Evolutionary conservation across 2,113 vertebrate species (phyloP).

Genomic region (Rhea pennata): DNA sequence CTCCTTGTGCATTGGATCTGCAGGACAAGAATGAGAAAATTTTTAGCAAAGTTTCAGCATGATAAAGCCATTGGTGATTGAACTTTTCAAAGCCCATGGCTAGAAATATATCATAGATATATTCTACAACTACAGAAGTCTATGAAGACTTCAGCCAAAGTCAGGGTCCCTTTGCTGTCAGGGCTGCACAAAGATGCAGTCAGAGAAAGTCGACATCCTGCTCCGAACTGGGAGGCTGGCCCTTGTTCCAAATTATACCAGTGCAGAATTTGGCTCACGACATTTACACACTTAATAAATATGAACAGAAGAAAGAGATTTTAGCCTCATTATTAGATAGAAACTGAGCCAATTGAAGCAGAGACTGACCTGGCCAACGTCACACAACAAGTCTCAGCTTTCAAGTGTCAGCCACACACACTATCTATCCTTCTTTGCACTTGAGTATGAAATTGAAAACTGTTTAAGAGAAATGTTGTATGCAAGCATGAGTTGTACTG

Average conservation of each 20-base stretch:
- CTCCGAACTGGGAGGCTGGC: no score
- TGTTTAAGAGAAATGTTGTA: neutral
- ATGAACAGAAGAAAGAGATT: neutral
- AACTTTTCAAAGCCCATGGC: neutral
- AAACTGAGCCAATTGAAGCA: neutral
- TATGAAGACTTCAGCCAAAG: neutral
- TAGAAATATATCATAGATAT: neutral
- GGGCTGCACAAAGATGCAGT: neutral
- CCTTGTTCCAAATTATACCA: neutral
- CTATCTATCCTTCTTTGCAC: no score
- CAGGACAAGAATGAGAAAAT: constrained; percentile 21
- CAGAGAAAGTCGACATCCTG: neutral
- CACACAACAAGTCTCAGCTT: no score
- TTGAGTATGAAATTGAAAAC: neutral
- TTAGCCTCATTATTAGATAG: neutral
- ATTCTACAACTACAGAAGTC: neutral
- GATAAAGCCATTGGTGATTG: neutral
- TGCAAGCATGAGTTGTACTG: neutral
- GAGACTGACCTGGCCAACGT: neutral
- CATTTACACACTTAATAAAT: neutral
- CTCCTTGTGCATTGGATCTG: neutral
- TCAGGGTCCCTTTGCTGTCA: neutral
- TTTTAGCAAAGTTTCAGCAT: neutral
- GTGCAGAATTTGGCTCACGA: neutral
- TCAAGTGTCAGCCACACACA: neutral